Percentiles rank a stretch among this genome's conserved stretches.
phyloP scores from a whole-genome alignment of 2,113 vertebrate genomes.

The Drymodes brunneopygia region DNA sequence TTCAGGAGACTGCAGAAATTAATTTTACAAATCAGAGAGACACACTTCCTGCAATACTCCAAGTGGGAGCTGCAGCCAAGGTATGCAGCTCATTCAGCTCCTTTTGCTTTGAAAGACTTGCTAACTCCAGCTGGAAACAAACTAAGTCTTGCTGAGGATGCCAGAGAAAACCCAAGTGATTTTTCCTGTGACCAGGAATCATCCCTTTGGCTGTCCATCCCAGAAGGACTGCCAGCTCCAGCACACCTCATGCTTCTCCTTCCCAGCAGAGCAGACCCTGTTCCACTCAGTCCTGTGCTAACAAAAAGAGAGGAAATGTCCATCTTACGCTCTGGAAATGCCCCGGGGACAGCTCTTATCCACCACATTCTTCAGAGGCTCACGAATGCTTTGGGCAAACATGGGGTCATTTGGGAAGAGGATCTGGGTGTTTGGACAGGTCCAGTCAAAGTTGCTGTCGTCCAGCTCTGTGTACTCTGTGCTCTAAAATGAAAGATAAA shows the following conservation, averaged over 20 bases:
- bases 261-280: background rate
- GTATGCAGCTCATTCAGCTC: background rate
- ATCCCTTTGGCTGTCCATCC: background rate
- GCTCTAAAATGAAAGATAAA: constrained; percentile 60
- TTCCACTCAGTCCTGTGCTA: background rate
- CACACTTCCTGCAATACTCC: background rate
- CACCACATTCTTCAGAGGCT: constrained; percentile 94
- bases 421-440: constrained; percentile 95
- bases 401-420: constrained; percentile 93
- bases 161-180: background rate
- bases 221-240: background rate
- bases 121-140: background rate
- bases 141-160: background rate
- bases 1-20: background rate
- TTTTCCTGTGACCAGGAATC: background rate
- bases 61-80: background rate
- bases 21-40: background rate
- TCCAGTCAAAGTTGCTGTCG: constrained; percentile 97
- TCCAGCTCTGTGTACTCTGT: constrained; percentile 86
- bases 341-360: constrained; percentile 94
- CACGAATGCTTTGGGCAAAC: constrained; percentile 90
- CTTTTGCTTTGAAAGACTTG: background rate
- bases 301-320: background rate
- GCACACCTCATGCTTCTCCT: background rate
- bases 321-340: constrained; percentile 74